Evolutionary conservation across 1,140 invertebrate genomes (phyloP), one percentile per base, ranked within the genome.

Genomic region (Microplitis mediator): DNA sequence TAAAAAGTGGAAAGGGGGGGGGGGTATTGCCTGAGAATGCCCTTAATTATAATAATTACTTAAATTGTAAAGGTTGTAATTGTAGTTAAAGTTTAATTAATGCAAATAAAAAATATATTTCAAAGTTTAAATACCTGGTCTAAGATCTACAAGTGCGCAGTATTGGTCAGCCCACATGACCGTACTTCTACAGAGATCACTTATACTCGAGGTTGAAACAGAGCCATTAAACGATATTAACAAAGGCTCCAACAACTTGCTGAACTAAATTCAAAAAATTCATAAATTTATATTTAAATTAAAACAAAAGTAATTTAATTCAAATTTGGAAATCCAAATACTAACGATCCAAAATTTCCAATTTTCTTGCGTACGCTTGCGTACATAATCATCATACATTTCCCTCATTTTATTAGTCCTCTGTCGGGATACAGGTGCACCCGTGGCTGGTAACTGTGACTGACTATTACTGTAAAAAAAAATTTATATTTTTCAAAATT

Each of bases 301-400:
- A 71, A 62, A 16, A 36, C 58, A 14, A 66, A 70, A 61, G 67
- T 66, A 23, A 70, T 54, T 9, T 34, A 50, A n/a, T n/a, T 58
- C 36, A 5, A 6, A 23, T 63, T 54, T 69, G 61, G 32, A 62
- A 73, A 62, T 65, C 77, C 1, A 34, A 86, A 89, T 90, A 89
- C 89, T 92, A 96, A 98, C 96, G 90, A 99, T 96, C 95, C 96
- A 98, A 89, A 98, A 99, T 88, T 98, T 98, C 97, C 97, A 98
- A 88, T 98, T 97, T 81, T 94, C 91, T 79, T 93, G 88, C 14
- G 97, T 98, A 66, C 95, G 88, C 69, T 89, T 90, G 76, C 92
- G 89, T 11, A 99, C 95, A 88, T 98, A 98, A 51, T 95, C 92
- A 74, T 97, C 93, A 88, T 97, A 98, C 92, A 97, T 95, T 88